Conservation (phyloP, 2,888 invertebrate genomes). For the Amphipoea oculea region DNA sequence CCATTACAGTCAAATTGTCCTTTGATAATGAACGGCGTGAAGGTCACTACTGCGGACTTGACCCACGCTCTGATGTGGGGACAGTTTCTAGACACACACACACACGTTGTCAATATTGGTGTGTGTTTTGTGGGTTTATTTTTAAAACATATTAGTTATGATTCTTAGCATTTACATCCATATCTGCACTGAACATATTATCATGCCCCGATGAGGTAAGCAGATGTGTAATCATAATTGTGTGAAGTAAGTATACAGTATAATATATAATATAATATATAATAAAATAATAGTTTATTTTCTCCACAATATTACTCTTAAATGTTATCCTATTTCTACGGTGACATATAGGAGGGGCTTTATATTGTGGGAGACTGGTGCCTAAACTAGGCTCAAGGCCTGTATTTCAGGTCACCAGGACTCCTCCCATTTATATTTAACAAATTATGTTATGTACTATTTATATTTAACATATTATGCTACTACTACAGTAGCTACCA, state of each 20-base stretch:
- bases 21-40: slow-evolving; percentile 52
- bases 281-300: no score
- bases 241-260: not conserved
- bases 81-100: slow-evolving; percentile 4
- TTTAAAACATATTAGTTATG: not conserved
- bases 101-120: not conserved
- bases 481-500: not conserved
- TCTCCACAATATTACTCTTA: no score
- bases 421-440: no score
- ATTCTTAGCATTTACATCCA: not conserved
- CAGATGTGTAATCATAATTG: not conserved
- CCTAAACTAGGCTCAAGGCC: no score
- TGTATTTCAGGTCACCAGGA: no score
- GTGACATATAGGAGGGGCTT: no score
- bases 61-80: slow-evolving; percentile 27
- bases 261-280: no score
- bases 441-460: no score
- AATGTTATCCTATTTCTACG: no score
- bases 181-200: not conserved
- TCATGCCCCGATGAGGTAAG: not conserved
- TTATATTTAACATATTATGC: no score
- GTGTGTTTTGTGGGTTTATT: not conserved
- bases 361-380: no score
- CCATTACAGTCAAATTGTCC: slow-evolving; percentile 21
- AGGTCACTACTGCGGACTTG: slow-evolving; percentile 45